Conservation (phyloP, 2,797 vertebrate genomes). For the Lepus oiostolus region DNA sequence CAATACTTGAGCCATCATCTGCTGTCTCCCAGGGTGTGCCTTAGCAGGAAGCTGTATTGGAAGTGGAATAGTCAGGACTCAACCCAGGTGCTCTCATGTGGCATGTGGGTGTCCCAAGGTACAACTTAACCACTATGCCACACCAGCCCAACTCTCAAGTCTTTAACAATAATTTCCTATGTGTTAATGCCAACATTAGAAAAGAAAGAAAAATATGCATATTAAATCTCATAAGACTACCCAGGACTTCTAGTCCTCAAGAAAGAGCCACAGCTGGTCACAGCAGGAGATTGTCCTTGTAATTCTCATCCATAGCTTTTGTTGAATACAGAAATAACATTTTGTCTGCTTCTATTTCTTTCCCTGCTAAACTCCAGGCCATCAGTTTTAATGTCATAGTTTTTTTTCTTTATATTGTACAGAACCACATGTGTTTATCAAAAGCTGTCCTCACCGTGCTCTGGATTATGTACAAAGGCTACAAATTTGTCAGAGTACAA, state of each 20-base stretch:
- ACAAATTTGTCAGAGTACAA: constrained; percentile 7
- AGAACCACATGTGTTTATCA: not conserved
- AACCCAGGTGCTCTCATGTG: too few relatives aligned
- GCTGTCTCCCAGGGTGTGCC: too few relatives aligned
- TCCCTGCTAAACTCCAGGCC: not conserved
- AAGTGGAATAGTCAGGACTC: too few relatives aligned
- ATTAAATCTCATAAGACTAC: constrained; percentile 1
- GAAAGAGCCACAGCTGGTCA: constrained; percentile 32
- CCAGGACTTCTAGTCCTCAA: not conserved
- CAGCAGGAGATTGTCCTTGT: not conserved
- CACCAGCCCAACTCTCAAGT: not conserved
- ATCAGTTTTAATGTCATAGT: not conserved
- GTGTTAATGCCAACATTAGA: constrained; percentile 12
- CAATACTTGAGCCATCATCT: too few relatives aligned
- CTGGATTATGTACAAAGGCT: constrained; percentile 20
- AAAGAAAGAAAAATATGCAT: constrained; percentile 19
- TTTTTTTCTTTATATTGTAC: not conserved
- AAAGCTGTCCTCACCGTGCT: constrained; percentile 4
- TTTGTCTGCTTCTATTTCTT: constrained; percentile 31
- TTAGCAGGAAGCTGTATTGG: too few relatives aligned
- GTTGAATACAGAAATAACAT: constrained; percentile 19
- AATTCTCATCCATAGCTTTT: not conserved
- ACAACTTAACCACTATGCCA: too few relatives aligned
- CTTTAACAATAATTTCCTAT: not conserved
- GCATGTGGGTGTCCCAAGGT: too few relatives aligned